These are phyloP conservation scores for Chionis minor DNA, from an alignment of 2,113 vertebrate species.

Conservation along the genomic window DNA sequence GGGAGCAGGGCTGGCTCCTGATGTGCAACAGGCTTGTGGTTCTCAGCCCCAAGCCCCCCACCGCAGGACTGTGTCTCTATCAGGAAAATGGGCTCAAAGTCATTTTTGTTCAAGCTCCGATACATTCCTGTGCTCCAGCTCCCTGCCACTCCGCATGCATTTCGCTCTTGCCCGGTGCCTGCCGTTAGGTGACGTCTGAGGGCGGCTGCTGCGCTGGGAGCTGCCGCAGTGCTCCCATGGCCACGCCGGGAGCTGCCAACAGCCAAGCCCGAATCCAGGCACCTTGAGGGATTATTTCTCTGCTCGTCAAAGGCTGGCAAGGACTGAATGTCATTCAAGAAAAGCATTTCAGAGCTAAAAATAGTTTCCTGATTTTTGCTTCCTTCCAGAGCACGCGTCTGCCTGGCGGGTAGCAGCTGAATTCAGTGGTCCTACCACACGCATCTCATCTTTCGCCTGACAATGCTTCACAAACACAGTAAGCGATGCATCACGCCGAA, in stretches of 20 bases:
- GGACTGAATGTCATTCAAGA: background rate
- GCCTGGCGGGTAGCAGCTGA: background rate
- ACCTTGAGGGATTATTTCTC: background rate
- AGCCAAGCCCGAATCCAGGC: background rate
- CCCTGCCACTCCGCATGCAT: accelerated
- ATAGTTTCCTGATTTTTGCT: background rate
- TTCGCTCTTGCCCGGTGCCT: accelerated
- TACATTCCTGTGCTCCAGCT: background rate
- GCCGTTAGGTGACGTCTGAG: accelerated
- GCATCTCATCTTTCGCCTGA: background rate
- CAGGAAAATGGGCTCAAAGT: background rate
- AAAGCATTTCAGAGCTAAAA: conserved; percentile 17
- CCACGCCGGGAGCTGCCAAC: accelerated
- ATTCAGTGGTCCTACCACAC: background rate
- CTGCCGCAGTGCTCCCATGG: background rate
- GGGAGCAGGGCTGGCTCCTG: background rate
- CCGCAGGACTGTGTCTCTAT: accelerated
- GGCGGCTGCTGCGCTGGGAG: background rate
- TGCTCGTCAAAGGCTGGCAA: background rate
- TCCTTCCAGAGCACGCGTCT: background rate
- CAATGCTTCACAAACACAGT: background rate
- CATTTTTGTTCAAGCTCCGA: background rate
- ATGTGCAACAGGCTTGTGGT: accelerated
- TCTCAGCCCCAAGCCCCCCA: accelerated
- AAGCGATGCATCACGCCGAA: background rate